Evolutionary conservation across 2,888 invertebrate species (phyloP), one percentile per base, ranked within the genome.

Genomic region (Macroteleia sp.): DNA sequence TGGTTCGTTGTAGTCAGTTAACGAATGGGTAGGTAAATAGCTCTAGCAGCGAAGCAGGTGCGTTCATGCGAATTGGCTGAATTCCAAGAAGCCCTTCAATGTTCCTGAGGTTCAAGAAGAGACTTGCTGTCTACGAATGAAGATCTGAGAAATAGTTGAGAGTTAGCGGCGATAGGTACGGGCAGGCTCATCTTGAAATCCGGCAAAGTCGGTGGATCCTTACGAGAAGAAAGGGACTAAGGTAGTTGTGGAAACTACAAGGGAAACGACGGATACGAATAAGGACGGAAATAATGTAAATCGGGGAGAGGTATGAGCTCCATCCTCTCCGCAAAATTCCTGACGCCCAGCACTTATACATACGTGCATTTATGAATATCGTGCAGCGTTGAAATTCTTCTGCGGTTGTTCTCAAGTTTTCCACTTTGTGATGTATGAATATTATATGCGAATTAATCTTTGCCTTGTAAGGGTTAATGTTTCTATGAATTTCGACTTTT

Each of bases 91-190:
- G 70, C 66, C 52, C 79, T 77, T 77, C 77, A 79, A 77, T 84
- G 81, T 81, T 77, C 76, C 67, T 69, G 77, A 78, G 76, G 74
- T 79, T 71, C 71, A 32, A 36, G 66, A 70, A 73, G 69, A 73
- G 78, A 52, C 59, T 59, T 61, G 71, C 76, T 69, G 81, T 77
- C 74, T 61, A 67, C 70, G 81, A 75, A 80, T 74, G 83, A 85
- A 89, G 88, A 89, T 89, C 88, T 86, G 81, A 89, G 87, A 85
- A 89, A 89, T 89, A 89, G 89, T 88, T 88, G 85, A 82, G 84
- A 89, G 84, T 87, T 87, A 79, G 81, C 77, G 69, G 80, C 80
- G 83, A 81, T 84, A 80, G 78, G 71, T 77, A 81, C 73, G 74
- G 66, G 67, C 73, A 71, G 79, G 75, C 74, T 78, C 78, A 69